Percentiles rank a stretch among this genome's conserved stretches.
Evolutionary conservation across 2,888 invertebrate species (phyloP).

Genomic region (Phrixothrix hirtus): DNA sequence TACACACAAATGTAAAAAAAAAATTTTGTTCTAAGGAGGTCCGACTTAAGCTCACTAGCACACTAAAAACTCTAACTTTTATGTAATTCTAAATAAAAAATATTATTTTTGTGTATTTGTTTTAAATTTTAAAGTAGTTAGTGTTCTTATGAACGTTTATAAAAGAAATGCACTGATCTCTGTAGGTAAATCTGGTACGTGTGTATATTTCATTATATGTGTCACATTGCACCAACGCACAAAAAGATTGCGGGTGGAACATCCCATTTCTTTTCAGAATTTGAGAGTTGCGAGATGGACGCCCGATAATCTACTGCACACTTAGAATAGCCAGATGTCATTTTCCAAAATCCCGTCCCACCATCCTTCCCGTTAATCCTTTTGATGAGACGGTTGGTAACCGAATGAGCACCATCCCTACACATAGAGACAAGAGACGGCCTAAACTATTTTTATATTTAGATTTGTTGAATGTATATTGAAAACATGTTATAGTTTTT

Average conservation of each 20-base stretch:
- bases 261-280: neutral
- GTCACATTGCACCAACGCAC: constrained; percentile 53
- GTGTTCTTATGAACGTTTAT: constrained; percentile 51
- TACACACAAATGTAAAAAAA: constrained; percentile 1
- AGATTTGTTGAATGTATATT: constrained; percentile 52
- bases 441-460: constrained; percentile 55
- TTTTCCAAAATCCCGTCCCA: constrained; percentile 42
- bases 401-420: constrained; percentile 34
- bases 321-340: constrained; percentile 45
- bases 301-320: constrained; percentile 36
- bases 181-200: constrained; percentile 44
- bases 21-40: constrained; percentile 46
- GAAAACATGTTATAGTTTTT: constrained; percentile 48
- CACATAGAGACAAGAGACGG: constrained; percentile 48
- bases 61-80: constrained; percentile 40
- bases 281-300: neutral
- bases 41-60: constrained; percentile 41
- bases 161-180: constrained; percentile 49
- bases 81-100: constrained; percentile 42
- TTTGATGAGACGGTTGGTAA: constrained; percentile 34
- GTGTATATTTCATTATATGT: constrained; percentile 47
- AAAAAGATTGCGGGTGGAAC: constrained; percentile 31
- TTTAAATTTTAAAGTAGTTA: constrained; percentile 38
- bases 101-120: constrained; percentile 48
- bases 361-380: constrained; percentile 36